phyloP scores from a whole-genome alignment of 2,888 invertebrate species.

The Anagyrus pseudococci region DNA sequence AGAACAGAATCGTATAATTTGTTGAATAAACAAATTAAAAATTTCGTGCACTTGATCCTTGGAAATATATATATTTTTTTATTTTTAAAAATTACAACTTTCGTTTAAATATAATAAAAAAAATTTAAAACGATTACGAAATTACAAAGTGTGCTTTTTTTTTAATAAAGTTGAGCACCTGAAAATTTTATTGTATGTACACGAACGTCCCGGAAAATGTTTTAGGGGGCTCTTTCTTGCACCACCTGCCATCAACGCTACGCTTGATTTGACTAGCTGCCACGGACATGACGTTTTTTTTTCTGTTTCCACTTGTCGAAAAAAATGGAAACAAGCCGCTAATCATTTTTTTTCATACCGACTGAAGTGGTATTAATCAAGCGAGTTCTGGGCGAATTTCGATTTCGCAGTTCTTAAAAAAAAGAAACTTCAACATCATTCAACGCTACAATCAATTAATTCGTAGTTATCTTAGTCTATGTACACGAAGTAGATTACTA shows the following conservation, averaged over 20 bases:
- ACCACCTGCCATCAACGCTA: constrained; percentile 34
- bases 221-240: constrained; percentile 25
- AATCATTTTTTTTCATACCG: not conserved
- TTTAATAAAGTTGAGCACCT: constrained; percentile 8
- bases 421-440: constrained; percentile 9
- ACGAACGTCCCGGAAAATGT: constrained; percentile 24
- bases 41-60: constrained; percentile 3
- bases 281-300: constrained; percentile 37
- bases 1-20: constrained; percentile 22
- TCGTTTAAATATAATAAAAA: constrained; percentile 19
- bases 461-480: constrained; percentile 44
- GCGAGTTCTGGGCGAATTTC: not conserved
- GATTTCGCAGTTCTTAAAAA: constrained; percentile 9
- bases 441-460: constrained; percentile 22
- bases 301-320: too few relatives aligned
- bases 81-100: constrained; percentile 6
- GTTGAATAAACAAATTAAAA: not conserved
- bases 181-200: constrained; percentile 12
- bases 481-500: constrained; percentile 41
- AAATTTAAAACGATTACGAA: constrained; percentile 22
- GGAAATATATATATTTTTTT: constrained; percentile 7
- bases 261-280: constrained; percentile 46
- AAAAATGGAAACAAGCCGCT: too few relatives aligned
- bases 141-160: constrained; percentile 17
- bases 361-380: not conserved